These are phyloP conservation scores for Ptiloglossa arizonensis DNA, from an alignment of 1,140 invertebrate species.

Conservation along the genomic window DNA sequence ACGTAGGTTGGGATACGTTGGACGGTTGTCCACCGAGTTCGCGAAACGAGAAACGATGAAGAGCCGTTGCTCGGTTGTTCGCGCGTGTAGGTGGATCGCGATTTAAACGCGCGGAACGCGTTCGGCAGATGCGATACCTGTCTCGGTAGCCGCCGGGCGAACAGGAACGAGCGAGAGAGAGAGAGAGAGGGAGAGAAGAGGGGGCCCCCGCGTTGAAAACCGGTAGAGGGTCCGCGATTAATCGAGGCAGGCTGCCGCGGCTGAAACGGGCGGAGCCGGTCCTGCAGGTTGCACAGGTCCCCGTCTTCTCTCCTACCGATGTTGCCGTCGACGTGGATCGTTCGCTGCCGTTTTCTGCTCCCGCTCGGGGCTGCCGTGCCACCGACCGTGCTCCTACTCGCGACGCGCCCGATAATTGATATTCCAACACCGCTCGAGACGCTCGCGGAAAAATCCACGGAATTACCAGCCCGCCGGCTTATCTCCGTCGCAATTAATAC, in stretches of 20 bases:
- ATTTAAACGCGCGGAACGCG: constrained; percentile 19
- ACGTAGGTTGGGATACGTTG: too few species aligned
- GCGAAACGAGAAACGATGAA: too few species aligned
- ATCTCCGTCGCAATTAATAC: constrained; percentile 1
- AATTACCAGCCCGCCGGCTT: constrained; percentile 2
- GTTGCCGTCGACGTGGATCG: constrained; percentile 15
- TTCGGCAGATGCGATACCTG: constrained; percentile 46
- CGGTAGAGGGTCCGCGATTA: constrained; percentile 75
- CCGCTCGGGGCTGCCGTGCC: constrained; percentile 13
- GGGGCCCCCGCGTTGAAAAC: constrained; percentile 61
- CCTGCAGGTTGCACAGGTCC: constrained; percentile 63
- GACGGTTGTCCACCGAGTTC: too few species aligned
- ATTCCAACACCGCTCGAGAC: background rate
- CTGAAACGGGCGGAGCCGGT: constrained; percentile 64
- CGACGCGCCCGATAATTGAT: constrained; percentile 19
- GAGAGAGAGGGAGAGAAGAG: too few species aligned
- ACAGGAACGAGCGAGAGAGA: constrained; percentile 43
- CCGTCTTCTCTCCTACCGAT: constrained; percentile 26
- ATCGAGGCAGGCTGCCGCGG: constrained; percentile 54
- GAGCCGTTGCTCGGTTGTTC: too few species aligned
- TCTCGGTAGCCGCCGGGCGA: constrained; percentile 29
- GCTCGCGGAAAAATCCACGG: constrained; percentile 24
- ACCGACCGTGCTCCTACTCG: background rate
- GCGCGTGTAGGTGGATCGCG: background rate
- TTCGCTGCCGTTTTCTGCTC: constrained; percentile 57